A percentile compares a stretch with the other conserved stretches of the same genome.
Evolutionary conservation across 2,888 invertebrate species (phyloP).

Genomic region (Hydroisotoma schaefferi): DNA sequence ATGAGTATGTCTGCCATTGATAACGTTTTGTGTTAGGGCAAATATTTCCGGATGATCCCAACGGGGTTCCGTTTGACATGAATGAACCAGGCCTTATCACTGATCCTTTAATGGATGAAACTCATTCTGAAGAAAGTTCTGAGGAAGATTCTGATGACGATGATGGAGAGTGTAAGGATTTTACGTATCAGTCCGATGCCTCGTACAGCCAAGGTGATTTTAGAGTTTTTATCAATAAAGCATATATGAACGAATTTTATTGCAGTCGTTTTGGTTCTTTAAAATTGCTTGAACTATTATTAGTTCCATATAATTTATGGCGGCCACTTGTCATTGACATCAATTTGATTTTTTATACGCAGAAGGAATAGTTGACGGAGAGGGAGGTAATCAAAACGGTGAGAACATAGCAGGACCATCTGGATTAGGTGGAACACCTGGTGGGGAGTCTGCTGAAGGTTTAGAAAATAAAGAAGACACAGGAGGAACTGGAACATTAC

Average conservation of each 20-base stretch:
- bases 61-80: constrained; percentile 30
- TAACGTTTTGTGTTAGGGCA: constrained; percentile 23
- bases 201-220: constrained; percentile 44
- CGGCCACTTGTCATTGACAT: neutral
- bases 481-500: constrained; percentile 8
- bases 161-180: constrained; percentile 42
- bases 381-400: constrained; percentile 34
- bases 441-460: constrained; percentile 18
- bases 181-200: constrained; percentile 41
- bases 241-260: constrained; percentile 4
- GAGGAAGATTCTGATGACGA: constrained; percentile 46
- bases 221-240: no score
- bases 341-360: neutral
- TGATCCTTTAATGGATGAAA: constrained; percentile 32
- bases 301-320: neutral
- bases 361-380: constrained; percentile 25
- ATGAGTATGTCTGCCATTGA: constrained; percentile 2
- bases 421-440: constrained; percentile 16
- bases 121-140: constrained; percentile 40
- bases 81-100: constrained; percentile 39
- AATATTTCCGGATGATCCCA: constrained; percentile 29
- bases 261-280: neutral
- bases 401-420: constrained; percentile 39
- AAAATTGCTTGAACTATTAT: neutral
- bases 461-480: constrained; percentile 6